These are phyloP conservation scores for Drosophila paracracens DNA, from an alignment of 2,888 invertebrate genomes.

Conservation along the genomic window DNA sequence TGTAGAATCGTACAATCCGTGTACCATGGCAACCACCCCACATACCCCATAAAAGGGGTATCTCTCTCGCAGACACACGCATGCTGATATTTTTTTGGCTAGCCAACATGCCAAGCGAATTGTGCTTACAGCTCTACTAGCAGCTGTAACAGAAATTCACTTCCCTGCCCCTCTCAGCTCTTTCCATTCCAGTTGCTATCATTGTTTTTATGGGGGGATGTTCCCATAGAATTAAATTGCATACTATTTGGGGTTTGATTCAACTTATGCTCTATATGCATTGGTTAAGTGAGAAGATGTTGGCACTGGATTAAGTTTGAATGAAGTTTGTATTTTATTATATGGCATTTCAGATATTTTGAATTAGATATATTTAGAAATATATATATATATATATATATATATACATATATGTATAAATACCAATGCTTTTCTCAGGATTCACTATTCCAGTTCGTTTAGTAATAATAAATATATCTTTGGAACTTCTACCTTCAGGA, in stretches of 20 bases:
- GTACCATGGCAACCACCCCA: not conserved
- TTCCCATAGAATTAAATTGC: conserved; percentile 17
- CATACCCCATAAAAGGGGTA: not conserved
- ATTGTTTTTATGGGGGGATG: conserved; percentile 16
- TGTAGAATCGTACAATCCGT: conserved; percentile 53
- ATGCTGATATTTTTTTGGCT: conserved; percentile 57
- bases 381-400: not conserved
- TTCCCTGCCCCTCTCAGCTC: not conserved
- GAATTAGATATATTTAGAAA: too few relatives aligned
- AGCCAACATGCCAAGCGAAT: conserved; percentile 56
- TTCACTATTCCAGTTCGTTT: not conserved
- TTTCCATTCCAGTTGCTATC: not conserved
- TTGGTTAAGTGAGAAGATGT: not conserved
- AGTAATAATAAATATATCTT: not conserved
- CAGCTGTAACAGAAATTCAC: conserved; percentile 17
- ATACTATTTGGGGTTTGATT: conserved; percentile 3
- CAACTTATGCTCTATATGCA: conserved; percentile 13
- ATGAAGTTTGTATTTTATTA: not conserved
- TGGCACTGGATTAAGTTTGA: not conserved
- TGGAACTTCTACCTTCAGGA: not conserved
- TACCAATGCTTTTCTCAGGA: not conserved
- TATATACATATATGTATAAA: not conserved
- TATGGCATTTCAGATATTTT: not conserved
- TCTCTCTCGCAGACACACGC: conserved; percentile 38
- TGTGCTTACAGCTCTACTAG: conserved; percentile 55